Base-by-base conservation (phyloP, 2,113 vertebrate genomes). In the Bettongia penicillata region DNA sequence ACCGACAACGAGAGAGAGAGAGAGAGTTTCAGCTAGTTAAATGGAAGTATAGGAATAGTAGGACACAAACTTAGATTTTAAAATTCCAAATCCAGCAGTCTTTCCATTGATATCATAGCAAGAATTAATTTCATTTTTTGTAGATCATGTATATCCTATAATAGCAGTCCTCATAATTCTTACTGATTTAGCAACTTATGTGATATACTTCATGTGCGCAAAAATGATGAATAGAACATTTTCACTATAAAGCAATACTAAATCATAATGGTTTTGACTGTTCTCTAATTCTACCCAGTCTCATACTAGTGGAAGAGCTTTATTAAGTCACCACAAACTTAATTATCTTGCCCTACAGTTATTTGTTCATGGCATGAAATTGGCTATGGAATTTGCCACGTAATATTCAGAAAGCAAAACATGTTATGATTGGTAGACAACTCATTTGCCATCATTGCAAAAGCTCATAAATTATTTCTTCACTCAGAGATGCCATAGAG, bases 231-330 rank as follows among this genome's bases (percentile, higher is more conserved):
- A 96, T 52, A 93, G 48, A 93, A 91, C 43, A 93, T 96, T 95
- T 92, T 91, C 92, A n/a, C 90, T 26, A 95, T 96, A 96, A 91
- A 96, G 93, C 61, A 97, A 97, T 61, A 97, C 94, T 96, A 97
- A 97, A 95, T 97, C 89, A 93, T 97, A 97, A 96, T 25, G 96
- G 25, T 90, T 93, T 92, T 50, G 31, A 94, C 55, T 93, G 10
- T 48, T 93, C n/a, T 96, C 95, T 93, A 96, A 93, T 97, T 98
- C 84, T 95, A 98, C 51, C 51, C 91, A 89, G 95, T 97, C 97
- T 97, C 91, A 95, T 0, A 0, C 26, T 95, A 97, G 96, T 96
- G 53, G 77, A 90, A 96, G 24, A 94, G 61, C 91, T 96, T 98
- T 95, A 97, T 94, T 96, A 95, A 95, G 94, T 98, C 89, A 94